phyloP scores from a whole-genome alignment of 2,888 invertebrate genomes.

The Mythimna vitellina region DNA sequence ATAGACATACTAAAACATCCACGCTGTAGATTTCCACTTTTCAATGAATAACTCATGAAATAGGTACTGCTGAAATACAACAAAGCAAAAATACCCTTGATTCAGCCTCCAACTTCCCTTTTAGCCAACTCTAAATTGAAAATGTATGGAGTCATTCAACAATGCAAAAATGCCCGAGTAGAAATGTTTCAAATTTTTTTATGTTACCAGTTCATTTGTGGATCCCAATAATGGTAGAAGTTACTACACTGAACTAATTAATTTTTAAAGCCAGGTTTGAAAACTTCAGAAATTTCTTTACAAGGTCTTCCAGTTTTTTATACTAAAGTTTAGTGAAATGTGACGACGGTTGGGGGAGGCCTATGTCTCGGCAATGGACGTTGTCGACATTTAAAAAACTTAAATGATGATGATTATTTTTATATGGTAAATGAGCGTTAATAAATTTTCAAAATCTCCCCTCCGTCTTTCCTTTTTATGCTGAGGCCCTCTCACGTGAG shows the following conservation, averaged over 20 bases:
- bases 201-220: slow-evolving; percentile 41
- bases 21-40: too few relatives aligned
- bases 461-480: too few relatives aligned
- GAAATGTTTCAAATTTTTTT: slow-evolving; percentile 23
- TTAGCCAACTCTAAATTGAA: slow-evolving; percentile 25
- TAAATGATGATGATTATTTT: too few relatives aligned
- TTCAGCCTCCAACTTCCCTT: slow-evolving; percentile 35
- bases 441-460: too few relatives aligned
- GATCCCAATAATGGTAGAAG: slow-evolving; percentile 29
- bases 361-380: not conserved
- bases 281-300: too few relatives aligned
- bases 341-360: not conserved
- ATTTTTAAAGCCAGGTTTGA: slow-evolving; percentile 19
- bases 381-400: too few relatives aligned
- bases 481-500: too few relatives aligned
- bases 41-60: not conserved
- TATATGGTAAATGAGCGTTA: too few relatives aligned
- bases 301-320: not conserved
- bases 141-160: slow-evolving; percentile 33
- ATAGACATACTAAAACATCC: too few relatives aligned
- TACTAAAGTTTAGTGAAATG: not conserved
- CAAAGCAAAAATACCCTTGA: not conserved
- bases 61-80: not conserved
- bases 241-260: slow-evolving; percentile 31
- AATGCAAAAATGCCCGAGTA: slow-evolving; percentile 13